A percentile compares a stretch with the other conserved stretches of the same genome.
These are phyloP conservation scores for Ostrea edulis DNA, from an alignment of 1,140 invertebrate species.

Conservation along the genomic window DNA sequence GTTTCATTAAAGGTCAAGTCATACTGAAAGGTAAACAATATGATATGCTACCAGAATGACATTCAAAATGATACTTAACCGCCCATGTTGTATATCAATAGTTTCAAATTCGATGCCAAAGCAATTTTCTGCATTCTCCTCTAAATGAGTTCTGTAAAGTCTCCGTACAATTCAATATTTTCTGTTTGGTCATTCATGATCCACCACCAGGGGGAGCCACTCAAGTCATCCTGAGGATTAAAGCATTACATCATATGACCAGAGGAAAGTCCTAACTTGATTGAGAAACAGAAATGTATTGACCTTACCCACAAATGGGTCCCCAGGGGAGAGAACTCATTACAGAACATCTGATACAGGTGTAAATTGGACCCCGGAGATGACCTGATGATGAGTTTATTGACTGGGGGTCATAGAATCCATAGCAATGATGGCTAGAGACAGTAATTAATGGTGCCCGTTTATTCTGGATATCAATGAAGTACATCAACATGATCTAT, in stretches of 20 bases:
- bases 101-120: too few species aligned
- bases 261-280: conserved; percentile 22
- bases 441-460: not conserved
- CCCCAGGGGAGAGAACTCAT: not conserved
- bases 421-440: not conserved
- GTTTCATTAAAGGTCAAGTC: too few species aligned
- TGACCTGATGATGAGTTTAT: not conserved
- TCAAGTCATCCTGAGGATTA: too few species aligned
- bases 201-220: too few species aligned
- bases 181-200: too few species aligned
- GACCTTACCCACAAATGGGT: not conserved
- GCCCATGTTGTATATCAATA: too few species aligned
- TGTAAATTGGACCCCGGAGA: conserved; percentile 28
- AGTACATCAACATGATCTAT: not conserved
- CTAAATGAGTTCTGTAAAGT: too few species aligned
- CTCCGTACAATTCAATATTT: too few species aligned
- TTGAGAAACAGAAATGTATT: not conserved
- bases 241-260: not conserved
- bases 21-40: too few species aligned
- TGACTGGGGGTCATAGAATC: conserved; percentile 15
- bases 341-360: not conserved
- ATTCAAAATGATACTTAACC: too few species aligned
- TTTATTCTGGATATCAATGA: not conserved
- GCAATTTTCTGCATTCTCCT: too few species aligned
- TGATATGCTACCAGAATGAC: too few species aligned